Conservation (phyloP, 2,888 invertebrate genomes). For the Cylloceria caligata region DNA sequence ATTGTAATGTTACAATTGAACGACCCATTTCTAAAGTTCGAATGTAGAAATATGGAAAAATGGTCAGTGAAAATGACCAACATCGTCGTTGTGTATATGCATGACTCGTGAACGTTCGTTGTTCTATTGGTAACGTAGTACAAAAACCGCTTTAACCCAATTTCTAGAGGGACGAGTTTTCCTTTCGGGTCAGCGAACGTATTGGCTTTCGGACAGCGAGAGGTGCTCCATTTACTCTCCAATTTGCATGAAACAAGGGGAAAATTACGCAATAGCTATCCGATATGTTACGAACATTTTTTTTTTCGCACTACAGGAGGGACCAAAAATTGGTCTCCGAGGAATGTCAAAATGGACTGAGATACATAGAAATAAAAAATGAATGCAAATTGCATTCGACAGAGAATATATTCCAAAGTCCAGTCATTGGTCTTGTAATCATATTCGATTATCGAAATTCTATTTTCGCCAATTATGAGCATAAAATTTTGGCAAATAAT, state of each 20-base stretch:
- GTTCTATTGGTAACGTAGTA: background rate
- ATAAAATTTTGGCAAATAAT: too few species aligned
- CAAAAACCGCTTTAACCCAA: constrained; percentile 18
- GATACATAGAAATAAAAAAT: background rate
- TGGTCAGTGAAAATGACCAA: background rate
- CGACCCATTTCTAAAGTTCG: background rate
- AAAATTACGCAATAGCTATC: constrained; percentile 9
- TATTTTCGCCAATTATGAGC: too few species aligned
- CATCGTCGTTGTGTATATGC: background rate
- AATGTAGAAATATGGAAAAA: background rate
- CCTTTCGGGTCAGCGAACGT: constrained; percentile 14
- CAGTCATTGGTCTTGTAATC: too few species aligned
- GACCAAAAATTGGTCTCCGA: background rate
- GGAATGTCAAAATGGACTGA: background rate
- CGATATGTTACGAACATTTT: background rate
- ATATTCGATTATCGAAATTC: too few species aligned
- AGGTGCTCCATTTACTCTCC: background rate
- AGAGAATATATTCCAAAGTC: too few species aligned
- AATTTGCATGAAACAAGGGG: constrained; percentile 17
- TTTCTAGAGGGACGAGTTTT: constrained; percentile 7
- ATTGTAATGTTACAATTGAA: too few species aligned
- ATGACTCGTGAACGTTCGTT: background rate
- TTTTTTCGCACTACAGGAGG: background rate
- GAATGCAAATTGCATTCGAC: too few species aligned
- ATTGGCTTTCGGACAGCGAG: background rate